Evolutionary conservation across 1,140 invertebrate genomes (phyloP).

Genomic region (Caenorhabditis inopinata): DNA sequence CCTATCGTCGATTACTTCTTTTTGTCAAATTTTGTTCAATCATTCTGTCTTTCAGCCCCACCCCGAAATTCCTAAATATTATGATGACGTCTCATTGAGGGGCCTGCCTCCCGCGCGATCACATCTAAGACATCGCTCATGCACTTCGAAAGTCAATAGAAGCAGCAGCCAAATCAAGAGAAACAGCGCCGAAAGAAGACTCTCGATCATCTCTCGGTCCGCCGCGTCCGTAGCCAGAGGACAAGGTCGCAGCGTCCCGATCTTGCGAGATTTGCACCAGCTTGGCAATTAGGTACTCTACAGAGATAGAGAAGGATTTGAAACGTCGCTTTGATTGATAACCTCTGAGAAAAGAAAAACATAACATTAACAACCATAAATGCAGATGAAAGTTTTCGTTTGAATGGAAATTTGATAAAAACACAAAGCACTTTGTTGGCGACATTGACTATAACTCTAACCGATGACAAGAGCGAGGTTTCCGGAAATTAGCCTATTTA

Average conservation of each 20-base stretch:
- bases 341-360: no score
- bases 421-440: no score
- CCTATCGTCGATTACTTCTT: background rate
- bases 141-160: background rate
- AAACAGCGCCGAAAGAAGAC: background rate
- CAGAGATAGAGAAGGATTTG: background rate
- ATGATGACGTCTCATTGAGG: background rate
- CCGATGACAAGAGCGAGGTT: no score
- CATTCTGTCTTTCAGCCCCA: background rate
- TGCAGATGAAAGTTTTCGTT: no score
- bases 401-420: no score
- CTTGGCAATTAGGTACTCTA: constrained; percentile 7
- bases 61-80: background rate
- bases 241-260: background rate
- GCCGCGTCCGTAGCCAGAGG: constrained; percentile 6
- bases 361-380: no score
- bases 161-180: no score
- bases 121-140: constrained; percentile 8
- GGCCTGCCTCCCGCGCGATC: background rate
- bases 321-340: no score
- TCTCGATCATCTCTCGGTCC: constrained; percentile 8
- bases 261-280: constrained; percentile 8
- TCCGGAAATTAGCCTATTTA: no score
- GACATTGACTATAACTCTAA: no score
- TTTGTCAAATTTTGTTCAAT: constrained; percentile 1